Percentiles rank a stretch among this genome's conserved stretches.
Evolutionary conservation across 2,888 invertebrate species (phyloP).

Genomic region (Drosophila picticornis): DNA sequence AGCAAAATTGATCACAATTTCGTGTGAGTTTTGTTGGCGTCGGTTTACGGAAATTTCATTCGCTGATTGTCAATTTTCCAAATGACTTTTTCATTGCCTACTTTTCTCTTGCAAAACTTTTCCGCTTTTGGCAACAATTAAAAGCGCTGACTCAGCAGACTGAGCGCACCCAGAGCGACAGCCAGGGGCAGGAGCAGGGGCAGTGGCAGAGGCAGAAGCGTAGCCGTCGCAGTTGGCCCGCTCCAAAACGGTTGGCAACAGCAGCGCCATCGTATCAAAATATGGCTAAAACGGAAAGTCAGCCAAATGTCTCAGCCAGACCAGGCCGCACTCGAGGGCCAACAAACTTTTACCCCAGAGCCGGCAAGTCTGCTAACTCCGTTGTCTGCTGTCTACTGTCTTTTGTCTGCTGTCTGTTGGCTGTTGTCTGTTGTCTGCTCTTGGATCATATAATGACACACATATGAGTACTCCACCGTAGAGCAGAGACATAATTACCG

Average conservation of each 20-base stretch:
- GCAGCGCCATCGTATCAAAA: constrained; percentile 48
- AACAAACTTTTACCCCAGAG: constrained; percentile 70
- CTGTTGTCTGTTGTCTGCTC: constrained; percentile 25
- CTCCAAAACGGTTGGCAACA: constrained; percentile 54
- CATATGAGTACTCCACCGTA: constrained; percentile 36
- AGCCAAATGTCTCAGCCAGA: constrained; percentile 46
- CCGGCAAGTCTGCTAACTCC: constrained; percentile 50
- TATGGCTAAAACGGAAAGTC: constrained; percentile 44
- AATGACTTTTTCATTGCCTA: constrained; percentile 54
- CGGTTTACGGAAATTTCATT: constrained; percentile 31
- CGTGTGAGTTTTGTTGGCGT: constrained; percentile 5
- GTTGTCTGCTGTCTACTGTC: constrained; percentile 19
- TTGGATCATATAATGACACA: constrained; percentile 60
- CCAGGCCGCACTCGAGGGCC: constrained; percentile 54
- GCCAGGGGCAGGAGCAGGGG: constrained; percentile 6
- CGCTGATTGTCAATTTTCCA: constrained; percentile 57
- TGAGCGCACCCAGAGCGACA: constrained; percentile 4
- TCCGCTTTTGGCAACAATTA: constrained; percentile 73
- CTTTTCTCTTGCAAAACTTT: constrained; percentile 69
- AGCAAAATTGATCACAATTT: constrained; percentile 1
- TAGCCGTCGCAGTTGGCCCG: constrained; percentile 56
- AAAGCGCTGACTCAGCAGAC: constrained; percentile 71
- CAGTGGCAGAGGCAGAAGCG: constrained; percentile 18
- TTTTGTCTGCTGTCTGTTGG: not conserved
- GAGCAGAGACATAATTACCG: constrained; percentile 57